These are phyloP conservation scores for Halichoerus grypus DNA, from an alignment of 2,113 vertebrate genomes.

Conservation along the genomic window DNA sequence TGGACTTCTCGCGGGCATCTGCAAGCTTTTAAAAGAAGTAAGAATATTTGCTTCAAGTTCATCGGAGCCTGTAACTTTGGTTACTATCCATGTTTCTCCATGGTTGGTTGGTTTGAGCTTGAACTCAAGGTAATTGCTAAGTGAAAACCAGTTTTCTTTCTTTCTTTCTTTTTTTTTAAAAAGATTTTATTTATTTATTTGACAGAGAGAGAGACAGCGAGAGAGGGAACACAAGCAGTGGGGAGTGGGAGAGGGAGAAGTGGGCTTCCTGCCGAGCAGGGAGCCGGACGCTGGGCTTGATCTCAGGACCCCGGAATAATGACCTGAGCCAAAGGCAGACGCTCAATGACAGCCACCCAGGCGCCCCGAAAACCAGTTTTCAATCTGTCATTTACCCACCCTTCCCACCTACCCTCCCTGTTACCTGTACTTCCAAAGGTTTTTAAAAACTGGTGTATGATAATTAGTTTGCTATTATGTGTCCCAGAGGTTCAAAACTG, in stretches of 20 bases:
- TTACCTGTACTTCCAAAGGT: neutral
- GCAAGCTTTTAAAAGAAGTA: slow-evolving; percentile 5
- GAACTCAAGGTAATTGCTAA: slow-evolving; percentile 19
- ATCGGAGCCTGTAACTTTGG: neutral
- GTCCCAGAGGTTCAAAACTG: neutral
- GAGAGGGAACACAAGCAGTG: too few species aligned
- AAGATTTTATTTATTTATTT: too few species aligned
- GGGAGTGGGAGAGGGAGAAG: too few species aligned
- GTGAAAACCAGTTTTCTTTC: neutral
- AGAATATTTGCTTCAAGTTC: slow-evolving; percentile 10
- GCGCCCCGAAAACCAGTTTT: neutral
- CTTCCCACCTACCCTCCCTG: neutral
- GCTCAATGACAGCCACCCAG: too few species aligned
- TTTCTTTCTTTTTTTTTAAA: too few species aligned
- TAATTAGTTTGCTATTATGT: neutral
- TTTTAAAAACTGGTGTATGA: neutral
- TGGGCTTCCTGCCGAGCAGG: too few species aligned
- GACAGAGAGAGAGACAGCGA: too few species aligned
- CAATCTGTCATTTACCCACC: neutral
- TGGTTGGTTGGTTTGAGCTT: neutral
- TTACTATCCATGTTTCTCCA: neutral
- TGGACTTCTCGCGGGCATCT: neutral
- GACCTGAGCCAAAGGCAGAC: too few species aligned
- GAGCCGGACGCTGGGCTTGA: too few species aligned
- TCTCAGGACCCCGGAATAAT: too few species aligned